A percentile compares a stretch with the other conserved stretches of the same genome.
phyloP scores from a whole-genome alignment of 2,113 vertebrate genomes.

The Ailuropoda melanoleuca region DNA sequence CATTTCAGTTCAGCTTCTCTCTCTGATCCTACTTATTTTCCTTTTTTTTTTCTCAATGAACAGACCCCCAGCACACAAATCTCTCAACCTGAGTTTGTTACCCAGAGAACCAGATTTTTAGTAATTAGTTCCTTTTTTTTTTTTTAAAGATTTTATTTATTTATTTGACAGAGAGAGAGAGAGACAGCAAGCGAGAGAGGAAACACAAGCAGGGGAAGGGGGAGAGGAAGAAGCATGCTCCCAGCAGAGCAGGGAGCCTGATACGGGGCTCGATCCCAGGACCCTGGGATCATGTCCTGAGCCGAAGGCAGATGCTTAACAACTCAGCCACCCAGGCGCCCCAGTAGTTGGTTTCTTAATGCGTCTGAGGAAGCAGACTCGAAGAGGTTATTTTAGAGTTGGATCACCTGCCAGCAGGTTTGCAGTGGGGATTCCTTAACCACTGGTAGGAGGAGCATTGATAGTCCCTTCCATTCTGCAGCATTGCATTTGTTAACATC shows the following conservation, averaged over 20 bases:
- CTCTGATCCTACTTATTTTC: not conserved
- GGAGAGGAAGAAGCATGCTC: too few relatives aligned
- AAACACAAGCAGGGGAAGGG: too few relatives aligned
- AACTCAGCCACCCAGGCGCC: too few relatives aligned
- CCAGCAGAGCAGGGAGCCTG: too few relatives aligned
- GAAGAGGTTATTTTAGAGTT: not conserved
- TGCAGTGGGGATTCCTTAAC: not conserved
- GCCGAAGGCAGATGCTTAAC: too few relatives aligned
- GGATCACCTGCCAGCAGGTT: not conserved
- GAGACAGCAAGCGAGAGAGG: too few relatives aligned
- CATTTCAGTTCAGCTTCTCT: not conserved
- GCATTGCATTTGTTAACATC: not conserved
- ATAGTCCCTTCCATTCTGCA: not conserved
- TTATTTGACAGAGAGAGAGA: too few relatives aligned
- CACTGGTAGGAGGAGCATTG: accelerated
- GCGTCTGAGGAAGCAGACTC: not conserved
- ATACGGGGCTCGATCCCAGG: too few relatives aligned
- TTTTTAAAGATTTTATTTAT: too few relatives aligned
- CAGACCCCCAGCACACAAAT: not conserved
- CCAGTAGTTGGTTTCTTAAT: not conserved
- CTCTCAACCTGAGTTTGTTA: not conserved
- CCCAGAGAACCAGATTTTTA: not conserved
- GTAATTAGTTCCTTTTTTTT: too few relatives aligned
- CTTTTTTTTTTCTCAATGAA: not conserved
- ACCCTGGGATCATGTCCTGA: too few relatives aligned